phyloP scores from a whole-genome alignment of 2,797 vertebrate genomes.

The Paramormyrops hopkinsi region DNA sequence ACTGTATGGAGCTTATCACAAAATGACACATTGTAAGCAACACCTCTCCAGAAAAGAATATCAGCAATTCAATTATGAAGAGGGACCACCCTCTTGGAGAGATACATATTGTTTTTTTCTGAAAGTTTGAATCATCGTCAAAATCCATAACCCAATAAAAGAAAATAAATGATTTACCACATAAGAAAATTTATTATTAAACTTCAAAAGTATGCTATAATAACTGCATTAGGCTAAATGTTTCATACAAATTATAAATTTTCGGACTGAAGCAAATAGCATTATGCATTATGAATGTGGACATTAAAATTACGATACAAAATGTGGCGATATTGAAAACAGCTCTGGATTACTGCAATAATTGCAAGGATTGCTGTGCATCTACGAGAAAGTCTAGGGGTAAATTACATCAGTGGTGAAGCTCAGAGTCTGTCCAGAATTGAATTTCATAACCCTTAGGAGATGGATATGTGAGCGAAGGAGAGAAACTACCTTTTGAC shows the following conservation, averaged over 20 bases:
- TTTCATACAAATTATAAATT: conserved; percentile 7
- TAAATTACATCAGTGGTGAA: background rate
- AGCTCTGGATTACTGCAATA: background rate
- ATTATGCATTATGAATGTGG: background rate
- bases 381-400: background rate
- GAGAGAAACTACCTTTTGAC: background rate
- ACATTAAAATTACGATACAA: background rate
- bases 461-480: background rate
- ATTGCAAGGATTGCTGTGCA: background rate
- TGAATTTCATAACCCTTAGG: background rate
- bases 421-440: background rate
- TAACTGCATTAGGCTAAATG: background rate
- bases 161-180: background rate
- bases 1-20: background rate
- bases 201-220: background rate
- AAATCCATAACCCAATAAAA: background rate
- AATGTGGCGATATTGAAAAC: background rate
- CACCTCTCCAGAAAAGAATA: background rate
- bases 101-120: background rate
- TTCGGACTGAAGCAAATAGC: background rate
- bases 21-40: background rate
- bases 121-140: background rate
- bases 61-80: background rate
- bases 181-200: background rate
- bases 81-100: background rate